These are phyloP conservation scores for Seira sanloemensis DNA, from an alignment of 2,888 invertebrate genomes.

Conservation along the genomic window DNA sequence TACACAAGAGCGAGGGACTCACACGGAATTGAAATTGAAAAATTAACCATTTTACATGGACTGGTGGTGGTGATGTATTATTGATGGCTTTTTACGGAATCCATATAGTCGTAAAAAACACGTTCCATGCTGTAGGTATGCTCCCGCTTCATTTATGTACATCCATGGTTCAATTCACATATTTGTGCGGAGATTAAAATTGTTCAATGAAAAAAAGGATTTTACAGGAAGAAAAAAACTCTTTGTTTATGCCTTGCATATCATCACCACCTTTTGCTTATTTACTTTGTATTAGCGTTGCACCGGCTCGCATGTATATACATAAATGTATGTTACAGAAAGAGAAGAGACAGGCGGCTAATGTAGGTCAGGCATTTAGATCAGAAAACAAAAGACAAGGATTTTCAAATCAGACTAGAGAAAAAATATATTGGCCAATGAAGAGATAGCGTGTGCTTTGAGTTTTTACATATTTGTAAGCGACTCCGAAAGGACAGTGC, in stretches of 20 bases:
- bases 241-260: conserved; percentile 5
- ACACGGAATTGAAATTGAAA: conserved; percentile 1
- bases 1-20: neutral
- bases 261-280: conserved; percentile 14
- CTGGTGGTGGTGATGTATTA: neutral
- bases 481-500: neutral
- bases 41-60: conserved; percentile 8
- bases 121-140: neutral
- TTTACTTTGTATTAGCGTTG: neutral
- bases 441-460: neutral
- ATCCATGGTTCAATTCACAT: neutral
- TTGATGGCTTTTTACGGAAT: conserved; percentile 11
- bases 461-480: neutral
- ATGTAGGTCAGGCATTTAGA: conserved; percentile 64
- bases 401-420: conserved; percentile 6
- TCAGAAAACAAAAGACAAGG: conserved; percentile 51
- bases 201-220: conserved; percentile 5
- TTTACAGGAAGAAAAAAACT: neutral
- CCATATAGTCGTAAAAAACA: neutral
- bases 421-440: neutral
- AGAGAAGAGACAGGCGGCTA: conserved; percentile 58
- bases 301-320: conserved; percentile 6
- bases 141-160: conserved; percentile 12
- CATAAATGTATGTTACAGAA: conserved; percentile 59
- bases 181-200: neutral